Percentiles rank a stretch among this genome's conserved stretches.
These are phyloP conservation scores for Pristionchus arcanus DNA, from an alignment of 2,888 invertebrate species.

Conservation along the genomic window DNA sequence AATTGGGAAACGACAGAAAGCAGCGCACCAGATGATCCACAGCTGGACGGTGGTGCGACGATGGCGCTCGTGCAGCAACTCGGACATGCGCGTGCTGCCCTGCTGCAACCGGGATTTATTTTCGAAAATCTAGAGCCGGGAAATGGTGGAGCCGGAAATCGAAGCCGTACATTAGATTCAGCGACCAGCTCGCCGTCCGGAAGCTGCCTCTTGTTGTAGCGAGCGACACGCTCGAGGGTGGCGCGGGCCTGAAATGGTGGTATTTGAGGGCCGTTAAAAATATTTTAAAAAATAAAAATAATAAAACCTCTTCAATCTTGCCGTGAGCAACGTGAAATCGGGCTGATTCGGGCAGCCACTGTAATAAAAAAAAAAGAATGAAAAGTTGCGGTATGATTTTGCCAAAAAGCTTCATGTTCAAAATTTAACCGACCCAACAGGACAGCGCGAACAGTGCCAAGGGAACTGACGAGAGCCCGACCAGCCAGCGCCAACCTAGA, in stretches of 20 bases:
- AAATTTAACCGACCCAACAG: constrained; percentile 29
- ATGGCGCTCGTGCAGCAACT: neutral
- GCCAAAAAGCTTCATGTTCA: too few relatives aligned
- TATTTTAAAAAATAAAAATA: too few relatives aligned
- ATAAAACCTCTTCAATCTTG: constrained; percentile 78
- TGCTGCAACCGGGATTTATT: neutral
- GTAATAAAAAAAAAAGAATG: constrained; percentile 72
- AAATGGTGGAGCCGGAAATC: neutral
- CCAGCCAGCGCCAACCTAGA: constrained; percentile 92
- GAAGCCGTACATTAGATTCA: constrained; percentile 12
- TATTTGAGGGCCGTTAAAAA: constrained; percentile 79
- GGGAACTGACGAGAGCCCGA: constrained; percentile 91
- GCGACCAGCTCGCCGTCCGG: constrained; percentile 88
- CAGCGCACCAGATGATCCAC: constrained; percentile 48
- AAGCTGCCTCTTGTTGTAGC: constrained; percentile 92
- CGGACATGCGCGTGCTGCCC: neutral
- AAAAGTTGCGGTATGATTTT: too few relatives aligned
- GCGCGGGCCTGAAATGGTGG: constrained; percentile 83
- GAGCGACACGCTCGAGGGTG: constrained; percentile 90
- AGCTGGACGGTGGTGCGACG: constrained; percentile 26
- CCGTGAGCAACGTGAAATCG: constrained; percentile 91
- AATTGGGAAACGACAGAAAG: neutral
- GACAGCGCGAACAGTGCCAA: constrained; percentile 86
- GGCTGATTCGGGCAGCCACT: constrained; percentile 96
- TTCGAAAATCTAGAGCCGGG: neutral